A percentile compares a stretch with the other conserved stretches of the same genome.
Conservation (phyloP, 2,113 vertebrate genomes). For the Urocitellus parryii region DNA sequence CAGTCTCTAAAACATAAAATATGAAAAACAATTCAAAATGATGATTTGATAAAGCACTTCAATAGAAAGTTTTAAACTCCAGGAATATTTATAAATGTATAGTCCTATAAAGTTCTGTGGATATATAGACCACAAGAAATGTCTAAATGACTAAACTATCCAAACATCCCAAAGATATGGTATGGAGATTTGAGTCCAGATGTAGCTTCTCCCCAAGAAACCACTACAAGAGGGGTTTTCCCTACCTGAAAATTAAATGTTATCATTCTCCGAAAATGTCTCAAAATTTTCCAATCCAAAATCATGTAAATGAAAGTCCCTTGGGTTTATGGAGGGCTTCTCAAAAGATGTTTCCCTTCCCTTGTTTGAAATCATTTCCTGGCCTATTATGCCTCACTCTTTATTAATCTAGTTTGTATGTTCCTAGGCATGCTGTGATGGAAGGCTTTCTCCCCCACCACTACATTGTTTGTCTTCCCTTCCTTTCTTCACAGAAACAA, state of each 20-base stretch:
- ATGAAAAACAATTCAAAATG: slow-evolving; percentile 24
- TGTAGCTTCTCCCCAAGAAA: background rate
- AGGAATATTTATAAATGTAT: background rate
- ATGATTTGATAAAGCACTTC: slow-evolving; percentile 20
- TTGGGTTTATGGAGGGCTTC: background rate
- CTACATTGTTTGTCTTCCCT: background rate
- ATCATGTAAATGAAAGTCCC: background rate
- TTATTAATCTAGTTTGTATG: background rate
- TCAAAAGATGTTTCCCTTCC: background rate
- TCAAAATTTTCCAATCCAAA: background rate
- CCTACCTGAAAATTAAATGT: background rate
- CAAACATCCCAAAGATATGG: background rate
- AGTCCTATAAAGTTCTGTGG: background rate
- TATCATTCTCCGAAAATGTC: background rate
- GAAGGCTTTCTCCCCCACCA: background rate
- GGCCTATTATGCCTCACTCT: background rate
- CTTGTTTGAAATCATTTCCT: background rate
- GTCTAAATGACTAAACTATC: accelerated
- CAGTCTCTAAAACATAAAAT: background rate
- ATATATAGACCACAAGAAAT: background rate
- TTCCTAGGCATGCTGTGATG: background rate
- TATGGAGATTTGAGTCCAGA: background rate
- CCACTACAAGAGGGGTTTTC: background rate
- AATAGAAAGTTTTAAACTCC: background rate
- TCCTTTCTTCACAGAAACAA: background rate